These are phyloP conservation scores for Siderastrea radians DNA, from an alignment of 92 coral and sea anemone species.

Conservation along the genomic window DNA sequence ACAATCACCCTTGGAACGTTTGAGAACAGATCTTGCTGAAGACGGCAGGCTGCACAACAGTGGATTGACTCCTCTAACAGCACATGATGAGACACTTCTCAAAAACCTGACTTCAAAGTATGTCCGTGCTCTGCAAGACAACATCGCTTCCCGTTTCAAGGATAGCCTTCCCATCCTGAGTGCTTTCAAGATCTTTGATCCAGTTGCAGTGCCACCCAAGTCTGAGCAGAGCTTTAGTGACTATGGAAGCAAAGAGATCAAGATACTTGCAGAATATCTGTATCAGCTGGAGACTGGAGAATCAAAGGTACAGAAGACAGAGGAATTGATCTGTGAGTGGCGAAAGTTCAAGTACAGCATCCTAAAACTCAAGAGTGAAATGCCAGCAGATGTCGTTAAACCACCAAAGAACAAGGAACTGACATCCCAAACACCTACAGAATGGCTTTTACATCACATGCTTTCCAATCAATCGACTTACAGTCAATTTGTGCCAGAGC, in stretches of 20 bases:
- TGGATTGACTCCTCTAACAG: slow-evolving; percentile 53
- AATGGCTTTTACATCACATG: slow-evolving; percentile 62
- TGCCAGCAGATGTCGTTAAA: slow-evolving; percentile 54
- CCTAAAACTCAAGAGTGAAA: slow-evolving; percentile 46
- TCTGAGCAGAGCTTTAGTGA: slow-evolving; percentile 59
- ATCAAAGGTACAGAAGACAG: slow-evolving; percentile 59
- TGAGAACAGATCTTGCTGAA: slow-evolving; percentile 67
- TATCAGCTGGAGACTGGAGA: slow-evolving; percentile 47
- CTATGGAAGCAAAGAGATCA: slow-evolving; percentile 58
- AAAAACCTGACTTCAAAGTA: slow-evolving; percentile 58
- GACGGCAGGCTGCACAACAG: slow-evolving; percentile 59
- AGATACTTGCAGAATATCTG: slow-evolving; percentile 65
- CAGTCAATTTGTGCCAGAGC: slow-evolving; percentile 54
- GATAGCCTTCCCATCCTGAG: slow-evolving; percentile 1
- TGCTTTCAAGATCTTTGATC: slow-evolving; percentile 68
- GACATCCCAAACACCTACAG: slow-evolving; percentile 59
- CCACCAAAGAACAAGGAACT: slow-evolving; percentile 45
- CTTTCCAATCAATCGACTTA: slow-evolving; percentile 54
- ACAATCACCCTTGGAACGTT: slow-evolving; percentile 40
- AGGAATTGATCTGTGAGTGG: slow-evolving; percentile 71
- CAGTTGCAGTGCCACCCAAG: slow-evolving; percentile 60
- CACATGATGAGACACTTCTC: slow-evolving; percentile 44
- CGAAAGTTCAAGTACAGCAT: slow-evolving; percentile 71
- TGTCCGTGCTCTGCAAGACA: slow-evolving; percentile 43
- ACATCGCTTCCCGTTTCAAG: slow-evolving; percentile 7